Conservation (phyloP, 2,888 invertebrate species). For the Linnaemya vulpina region DNA sequence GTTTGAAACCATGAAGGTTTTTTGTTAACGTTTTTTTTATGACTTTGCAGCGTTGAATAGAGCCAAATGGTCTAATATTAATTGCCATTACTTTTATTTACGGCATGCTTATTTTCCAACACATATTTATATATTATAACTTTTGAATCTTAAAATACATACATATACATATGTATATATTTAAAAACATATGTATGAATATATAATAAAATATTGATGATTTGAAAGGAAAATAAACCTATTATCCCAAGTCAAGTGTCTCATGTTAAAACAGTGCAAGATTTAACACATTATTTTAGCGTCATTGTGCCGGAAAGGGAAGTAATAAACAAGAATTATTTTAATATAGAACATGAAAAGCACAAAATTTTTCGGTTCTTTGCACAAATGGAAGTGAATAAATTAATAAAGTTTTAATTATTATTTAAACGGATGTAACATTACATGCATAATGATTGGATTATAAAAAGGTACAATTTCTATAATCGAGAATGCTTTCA, state of each 20-base stretch:
- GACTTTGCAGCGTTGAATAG: constrained; percentile 2
- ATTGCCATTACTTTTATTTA: constrained; percentile 51
- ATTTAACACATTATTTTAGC: constrained; percentile 21
- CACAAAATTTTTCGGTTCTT: constrained; percentile 1
- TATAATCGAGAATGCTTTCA: background rate
- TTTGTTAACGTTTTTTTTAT: constrained; percentile 28
- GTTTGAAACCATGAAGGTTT: constrained; percentile 63
- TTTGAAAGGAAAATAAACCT: constrained; percentile 19
- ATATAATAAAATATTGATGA: constrained; percentile 4
- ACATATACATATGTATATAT: too few relatives aligned
- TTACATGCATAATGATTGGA: background rate
- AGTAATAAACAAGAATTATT: constrained; percentile 47
- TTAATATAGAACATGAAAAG: constrained; percentile 7
- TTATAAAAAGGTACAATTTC: background rate
- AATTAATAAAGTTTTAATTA: constrained; percentile 15
- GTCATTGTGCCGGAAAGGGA: constrained; percentile 58
- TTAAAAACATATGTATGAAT: background rate
- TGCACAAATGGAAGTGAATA: constrained; percentile 7
- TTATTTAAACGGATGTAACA: constrained; percentile 2
- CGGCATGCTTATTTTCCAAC: constrained; percentile 47
- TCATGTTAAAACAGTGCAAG: constrained; percentile 54
- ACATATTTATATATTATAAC: background rate
- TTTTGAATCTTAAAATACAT: constrained; percentile 1
- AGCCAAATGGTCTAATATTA: constrained; percentile 36
- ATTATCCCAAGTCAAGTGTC: constrained; percentile 50